These are phyloP conservation scores for Platalea minor DNA, from an alignment of 2,797 vertebrate genomes.

Conservation along the genomic window DNA sequence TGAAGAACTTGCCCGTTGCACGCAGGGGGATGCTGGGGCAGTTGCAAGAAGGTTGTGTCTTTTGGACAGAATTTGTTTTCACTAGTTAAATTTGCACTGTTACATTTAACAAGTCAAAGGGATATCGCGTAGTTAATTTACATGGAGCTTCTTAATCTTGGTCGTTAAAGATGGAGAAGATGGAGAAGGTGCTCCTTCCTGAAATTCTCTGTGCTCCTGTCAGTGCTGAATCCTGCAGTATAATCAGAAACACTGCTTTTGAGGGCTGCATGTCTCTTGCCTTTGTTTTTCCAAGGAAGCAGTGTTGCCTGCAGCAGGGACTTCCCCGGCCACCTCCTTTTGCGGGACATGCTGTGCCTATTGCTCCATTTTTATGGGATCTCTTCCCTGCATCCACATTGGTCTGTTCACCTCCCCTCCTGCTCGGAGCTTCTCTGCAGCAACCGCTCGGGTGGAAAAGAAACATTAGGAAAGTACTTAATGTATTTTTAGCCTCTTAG, in stretches of 20 bases:
- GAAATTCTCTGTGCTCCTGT: neutral
- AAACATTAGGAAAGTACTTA: constrained; percentile 19
- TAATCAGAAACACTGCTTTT: neutral
- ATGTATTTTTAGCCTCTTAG: constrained; percentile 53
- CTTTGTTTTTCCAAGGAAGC: neutral
- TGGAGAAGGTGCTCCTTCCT: neutral
- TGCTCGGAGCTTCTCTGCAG: neutral
- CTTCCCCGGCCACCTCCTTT: neutral
- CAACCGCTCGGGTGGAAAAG: neutral
- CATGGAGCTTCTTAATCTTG: neutral
- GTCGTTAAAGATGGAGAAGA: neutral
- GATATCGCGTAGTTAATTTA: neutral
- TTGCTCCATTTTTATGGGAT: neutral
- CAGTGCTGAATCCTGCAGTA: neutral
- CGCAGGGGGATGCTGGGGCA: accelerated
- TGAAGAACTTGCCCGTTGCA: neutral
- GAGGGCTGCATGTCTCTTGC: neutral
- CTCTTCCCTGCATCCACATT: neutral
- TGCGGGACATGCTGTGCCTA: accelerated
- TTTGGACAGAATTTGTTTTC: neutral
- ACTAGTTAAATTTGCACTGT: neutral
- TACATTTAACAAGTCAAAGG: neutral
- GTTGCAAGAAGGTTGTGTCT: neutral
- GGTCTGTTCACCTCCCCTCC: neutral
- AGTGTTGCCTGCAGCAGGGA: neutral